These are phyloP conservation scores for Machimus atricapillus DNA, from an alignment of 2,888 invertebrate genomes.

Conservation along the genomic window DNA sequence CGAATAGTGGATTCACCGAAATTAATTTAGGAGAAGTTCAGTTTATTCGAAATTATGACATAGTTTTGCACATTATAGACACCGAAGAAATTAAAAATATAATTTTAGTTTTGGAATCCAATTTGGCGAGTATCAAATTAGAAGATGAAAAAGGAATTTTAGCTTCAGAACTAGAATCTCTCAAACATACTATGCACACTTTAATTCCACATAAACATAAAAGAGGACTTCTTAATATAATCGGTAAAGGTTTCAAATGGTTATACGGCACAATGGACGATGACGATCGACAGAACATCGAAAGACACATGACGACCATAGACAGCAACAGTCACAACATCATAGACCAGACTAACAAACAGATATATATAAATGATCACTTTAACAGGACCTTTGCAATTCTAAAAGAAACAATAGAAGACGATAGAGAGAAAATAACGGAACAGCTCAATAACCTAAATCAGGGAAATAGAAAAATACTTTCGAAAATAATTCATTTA, in stretches of 20 bases:
- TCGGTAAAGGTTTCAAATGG: constrained; percentile 32
- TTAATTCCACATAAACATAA: constrained; percentile 33
- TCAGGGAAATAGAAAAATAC: neutral
- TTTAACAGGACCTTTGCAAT: constrained; percentile 32
- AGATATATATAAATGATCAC: constrained; percentile 31
- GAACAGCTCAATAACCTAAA: constrained; percentile 1
- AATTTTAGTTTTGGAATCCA: neutral
- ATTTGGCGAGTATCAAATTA: neutral
- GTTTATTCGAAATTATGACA: no score
- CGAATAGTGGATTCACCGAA: constrained; percentile 39
- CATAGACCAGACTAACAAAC: constrained; percentile 22
- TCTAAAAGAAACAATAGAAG: constrained; percentile 29
- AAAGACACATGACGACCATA: constrained; percentile 17
- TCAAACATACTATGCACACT: constrained; percentile 19
- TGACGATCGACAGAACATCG: constrained; percentile 24
- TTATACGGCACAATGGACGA: constrained; percentile 37
- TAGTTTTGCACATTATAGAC: no score
- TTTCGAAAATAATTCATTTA: neutral
- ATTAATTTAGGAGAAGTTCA: no score
- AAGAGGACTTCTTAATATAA: constrained; percentile 21
- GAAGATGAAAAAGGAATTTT: neutral
- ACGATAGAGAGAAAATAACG: constrained; percentile 13
- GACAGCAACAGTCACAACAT: constrained; percentile 20
- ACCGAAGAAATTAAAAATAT: constrained; percentile 6
- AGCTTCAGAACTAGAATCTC: neutral